A percentile compares a stretch with the other conserved stretches of the same genome.
Evolutionary conservation across 2,797 vertebrate genomes (phyloP).

Genomic region (Sebastes flavidus): DNA sequence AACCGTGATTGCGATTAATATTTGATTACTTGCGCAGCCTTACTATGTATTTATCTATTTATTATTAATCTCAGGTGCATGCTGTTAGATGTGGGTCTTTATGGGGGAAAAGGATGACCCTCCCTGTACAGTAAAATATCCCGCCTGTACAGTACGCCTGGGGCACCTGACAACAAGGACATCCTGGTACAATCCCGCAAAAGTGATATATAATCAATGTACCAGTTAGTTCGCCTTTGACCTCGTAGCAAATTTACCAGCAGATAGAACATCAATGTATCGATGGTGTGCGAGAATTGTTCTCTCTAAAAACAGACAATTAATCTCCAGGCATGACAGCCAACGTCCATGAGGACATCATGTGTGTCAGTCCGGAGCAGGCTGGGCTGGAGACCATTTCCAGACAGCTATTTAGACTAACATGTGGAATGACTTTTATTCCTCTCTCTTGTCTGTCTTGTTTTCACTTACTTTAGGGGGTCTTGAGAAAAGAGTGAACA

Average conservation of each 20-base stretch:
- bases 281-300: slow-evolving; percentile 34
- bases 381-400: neutral
- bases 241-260: slow-evolving; percentile 54
- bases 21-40: too few relatives aligned
- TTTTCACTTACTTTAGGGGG: neutral
- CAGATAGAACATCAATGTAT: slow-evolving; percentile 58
- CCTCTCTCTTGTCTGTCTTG: neutral
- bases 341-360: neutral
- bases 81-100: neutral
- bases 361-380: neutral
- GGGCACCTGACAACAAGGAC: slow-evolving; percentile 41
- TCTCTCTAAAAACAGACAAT: slow-evolving; percentile 18
- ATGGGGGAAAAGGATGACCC: slow-evolving; percentile 4
- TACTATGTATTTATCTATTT: too few relatives aligned
- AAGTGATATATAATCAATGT: slow-evolving; percentile 67
- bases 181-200: slow-evolving; percentile 25
- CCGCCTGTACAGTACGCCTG: neutral
- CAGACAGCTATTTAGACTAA: slow-evolving; percentile 9
- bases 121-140: neutral
- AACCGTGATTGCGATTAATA: too few relatives aligned
- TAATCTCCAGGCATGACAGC: slow-evolving; percentile 33
- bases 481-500: neutral
- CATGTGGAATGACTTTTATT: slow-evolving; percentile 19
- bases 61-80: neutral
- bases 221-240: slow-evolving; percentile 60